Base-by-base conservation (phyloP, 2,888 invertebrate genomes). In the Eristalinus sepulchralis region DNA sequence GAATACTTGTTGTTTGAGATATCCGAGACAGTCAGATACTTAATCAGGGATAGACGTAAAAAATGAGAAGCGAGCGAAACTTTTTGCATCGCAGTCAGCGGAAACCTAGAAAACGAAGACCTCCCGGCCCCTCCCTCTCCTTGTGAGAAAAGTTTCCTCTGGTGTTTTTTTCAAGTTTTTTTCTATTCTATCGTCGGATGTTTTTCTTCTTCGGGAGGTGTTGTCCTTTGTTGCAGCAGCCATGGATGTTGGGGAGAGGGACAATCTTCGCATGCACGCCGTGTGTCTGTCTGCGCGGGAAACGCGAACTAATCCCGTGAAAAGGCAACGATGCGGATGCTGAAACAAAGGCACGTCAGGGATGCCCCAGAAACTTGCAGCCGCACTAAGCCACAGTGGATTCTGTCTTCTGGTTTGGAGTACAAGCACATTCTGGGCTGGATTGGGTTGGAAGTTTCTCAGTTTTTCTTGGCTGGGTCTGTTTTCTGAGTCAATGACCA, bases 171-270 rank as follows among this genome's bases (percentile, higher is more conserved):
- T 3, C 3, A 2, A 0, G 2, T 22, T 8, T 57, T 57, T 57
- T 24, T 24, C 24, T 57, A 9, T 31, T 47, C 66, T 33, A 47
- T 39, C 20, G 27, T 27, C 24, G 62, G 13, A 60, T 22, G 31
- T 47, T 75, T 31, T 60, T 39, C 27, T 57, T 39, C 20, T 39
- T 27, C 24, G 62, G 9, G 47, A 36, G 60, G 47, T 68, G 67
- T 76, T 77, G 77, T 63, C 68, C 77, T 68, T 70, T 77, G 36
- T 53, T 77, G 68, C 47, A 67, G 39, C 27, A 64, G 39, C 63
- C n/a, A 39, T 8, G 33, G 24, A 59, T 1, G 34, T 1, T 10
- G 34, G 6, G 8, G 34, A 34, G 34, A 10, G 10, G 9, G 47
- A 17, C 47, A 47, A 47, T 47, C 17, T 47, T 17, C 47, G 8